phyloP scores from a whole-genome alignment of 2,113 vertebrate species.

The Paralichthys olivaceus region DNA sequence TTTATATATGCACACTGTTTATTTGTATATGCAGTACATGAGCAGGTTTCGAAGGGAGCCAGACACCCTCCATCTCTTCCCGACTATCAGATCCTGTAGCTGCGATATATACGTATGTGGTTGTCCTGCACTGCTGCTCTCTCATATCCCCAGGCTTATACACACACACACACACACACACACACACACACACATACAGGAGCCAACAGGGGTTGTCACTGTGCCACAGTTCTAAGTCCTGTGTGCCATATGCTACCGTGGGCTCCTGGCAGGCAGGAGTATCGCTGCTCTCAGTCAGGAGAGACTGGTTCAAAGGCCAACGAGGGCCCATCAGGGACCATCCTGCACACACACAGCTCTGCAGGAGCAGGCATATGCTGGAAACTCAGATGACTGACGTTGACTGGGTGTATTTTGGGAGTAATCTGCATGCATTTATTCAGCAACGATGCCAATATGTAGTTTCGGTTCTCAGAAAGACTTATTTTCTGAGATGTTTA shows the following conservation, averaged over 20 bases:
- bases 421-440: background rate
- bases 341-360: constrained; percentile 7
- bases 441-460: background rate
- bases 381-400: constrained; percentile 15
- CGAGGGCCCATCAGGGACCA: constrained; percentile 53
- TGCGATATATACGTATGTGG: constrained; percentile 76
- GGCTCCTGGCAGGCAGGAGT: constrained; percentile 62
- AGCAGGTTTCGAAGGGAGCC: constrained; percentile 32
- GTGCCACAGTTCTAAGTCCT: constrained; percentile 55
- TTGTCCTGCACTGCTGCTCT: constrained; percentile 64
- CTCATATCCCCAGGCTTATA: constrained; percentile 56
- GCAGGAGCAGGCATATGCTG: background rate
- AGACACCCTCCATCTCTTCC: constrained; percentile 29
- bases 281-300: constrained; percentile 45
- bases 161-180: constrained; percentile 20
- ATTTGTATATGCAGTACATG: background rate
- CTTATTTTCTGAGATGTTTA: too few relatives aligned
- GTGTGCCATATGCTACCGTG: constrained; percentile 63
- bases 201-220: constrained; percentile 59
- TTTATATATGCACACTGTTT: background rate
- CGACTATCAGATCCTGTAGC: constrained; percentile 64
- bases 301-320: constrained; percentile 69
- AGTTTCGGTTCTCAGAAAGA: too few relatives aligned
- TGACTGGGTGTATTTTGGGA: background rate
- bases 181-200: constrained; percentile 24